Evolutionary conservation across 2,797 vertebrate species (phyloP), one percentile per base, ranked within the genome.

Genomic region (Centropyge bicolor): DNA sequence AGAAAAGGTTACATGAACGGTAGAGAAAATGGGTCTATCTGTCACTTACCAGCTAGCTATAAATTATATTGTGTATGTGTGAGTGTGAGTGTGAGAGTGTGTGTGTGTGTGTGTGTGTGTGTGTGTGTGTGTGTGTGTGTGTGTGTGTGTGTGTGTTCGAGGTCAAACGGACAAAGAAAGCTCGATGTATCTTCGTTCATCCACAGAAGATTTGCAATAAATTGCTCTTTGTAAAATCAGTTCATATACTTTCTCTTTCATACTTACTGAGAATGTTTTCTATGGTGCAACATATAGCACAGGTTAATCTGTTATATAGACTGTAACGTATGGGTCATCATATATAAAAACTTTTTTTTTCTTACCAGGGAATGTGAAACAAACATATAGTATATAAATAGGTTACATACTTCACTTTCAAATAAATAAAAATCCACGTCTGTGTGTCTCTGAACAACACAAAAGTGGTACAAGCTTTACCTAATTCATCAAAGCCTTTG

Each of bases 1-100:
- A 93, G 90, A 91, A 93, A 95, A 95, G 93, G 94, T 93, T 90
- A 91, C 78, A 86, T 85, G 88, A 92, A 80, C 57, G 48, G 75
- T 78, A 35, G 38, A 76, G 85, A 92, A 92, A 94, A 91, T 88
- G 73, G 86, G 88, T 78, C 78, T 85, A 86, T 90, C 89, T 92
- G 90, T 92, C 91, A 93, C 81, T 92, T 91, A 90, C 81, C 64
- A 83, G 80, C 74, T 48, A 78, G 77, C 87, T 81, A 81, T 89
- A 92, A 89, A 91, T 88, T 70, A 78, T 80, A 36, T 6, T 27
- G 14, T 46, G 22, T 63, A 24, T 63, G 56, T 63, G 20, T 61
- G 55, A 68, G 54, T 66, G 16, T 60, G 62, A 48, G 64, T 64
- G 27, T 79, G 45, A 67, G 77, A 55, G 45, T 80, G 63, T 73